Conservation (phyloP, 2,797 vertebrate genomes). For the Anguilla pacifica region DNA sequence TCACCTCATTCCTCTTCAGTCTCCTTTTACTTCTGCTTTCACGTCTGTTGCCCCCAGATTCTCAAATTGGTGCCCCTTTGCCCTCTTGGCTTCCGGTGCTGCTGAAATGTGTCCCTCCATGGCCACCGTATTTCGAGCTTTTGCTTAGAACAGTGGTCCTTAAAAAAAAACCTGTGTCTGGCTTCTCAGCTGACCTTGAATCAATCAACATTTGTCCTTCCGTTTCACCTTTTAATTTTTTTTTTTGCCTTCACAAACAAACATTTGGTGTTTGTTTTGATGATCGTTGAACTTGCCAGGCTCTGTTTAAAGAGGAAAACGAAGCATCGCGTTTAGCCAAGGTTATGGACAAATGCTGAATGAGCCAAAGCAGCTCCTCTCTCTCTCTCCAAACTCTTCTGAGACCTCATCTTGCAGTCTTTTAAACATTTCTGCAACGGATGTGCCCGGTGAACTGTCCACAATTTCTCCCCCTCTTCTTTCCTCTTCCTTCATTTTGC, state of each 20-base stretch:
- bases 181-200: neutral
- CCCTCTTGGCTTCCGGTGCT: neutral
- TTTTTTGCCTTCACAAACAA: neutral
- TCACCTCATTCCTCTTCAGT: neutral
- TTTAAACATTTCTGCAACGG: neutral
- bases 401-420: neutral
- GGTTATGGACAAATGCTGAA: neutral
- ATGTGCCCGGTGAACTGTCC: neutral
- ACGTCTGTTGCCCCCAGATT: neutral
- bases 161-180: neutral
- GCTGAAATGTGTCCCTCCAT: neutral
- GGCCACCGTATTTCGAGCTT: neutral
- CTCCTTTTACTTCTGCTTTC: neutral
- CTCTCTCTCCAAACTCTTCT: neutral
- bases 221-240: neutral
- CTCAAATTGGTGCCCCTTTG: neutral
- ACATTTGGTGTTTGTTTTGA: conserved; percentile 4
- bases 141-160: neutral
- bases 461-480: neutral
- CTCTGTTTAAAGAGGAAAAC: neutral
- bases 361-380: neutral
- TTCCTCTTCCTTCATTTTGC: neutral
- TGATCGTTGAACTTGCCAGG: neutral
- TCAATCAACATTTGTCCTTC: neutral
- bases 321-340: neutral